These are phyloP conservation scores for Calypte anna DNA, from an alignment of 2,113 vertebrate genomes.

Conservation along the genomic window DNA sequence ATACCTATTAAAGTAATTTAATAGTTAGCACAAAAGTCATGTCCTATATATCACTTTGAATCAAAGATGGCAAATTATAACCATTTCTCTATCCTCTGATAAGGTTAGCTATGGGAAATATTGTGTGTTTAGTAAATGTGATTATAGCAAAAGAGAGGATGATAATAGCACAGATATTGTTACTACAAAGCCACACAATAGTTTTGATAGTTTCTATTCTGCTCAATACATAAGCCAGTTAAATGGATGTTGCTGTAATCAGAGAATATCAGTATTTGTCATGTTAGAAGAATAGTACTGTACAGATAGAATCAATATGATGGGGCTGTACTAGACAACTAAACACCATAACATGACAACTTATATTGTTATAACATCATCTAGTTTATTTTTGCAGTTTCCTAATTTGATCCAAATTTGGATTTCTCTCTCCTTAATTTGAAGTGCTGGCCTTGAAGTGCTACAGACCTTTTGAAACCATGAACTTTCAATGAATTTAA, in stretches of 20 bases:
- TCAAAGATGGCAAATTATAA: background rate
- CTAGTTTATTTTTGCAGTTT: background rate
- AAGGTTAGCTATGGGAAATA: background rate
- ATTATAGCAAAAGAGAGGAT: background rate
- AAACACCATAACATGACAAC: background rate
- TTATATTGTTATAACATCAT: background rate
- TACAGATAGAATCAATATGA: background rate
- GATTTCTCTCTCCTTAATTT: background rate
- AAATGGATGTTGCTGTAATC: background rate
- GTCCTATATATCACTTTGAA: background rate
- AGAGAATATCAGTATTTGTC: background rate
- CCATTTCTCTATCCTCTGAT: background rate
- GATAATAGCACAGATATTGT: background rate
- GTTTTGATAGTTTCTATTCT: conserved; percentile 4
- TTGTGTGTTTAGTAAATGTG: background rate
- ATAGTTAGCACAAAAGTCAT: background rate
- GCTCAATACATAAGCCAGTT: background rate
- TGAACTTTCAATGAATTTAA: background rate
- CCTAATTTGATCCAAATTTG: background rate
- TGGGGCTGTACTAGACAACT: background rate
- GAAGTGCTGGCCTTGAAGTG: background rate
- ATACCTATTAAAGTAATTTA: background rate
- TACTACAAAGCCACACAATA: background rate
- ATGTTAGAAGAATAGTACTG: background rate
- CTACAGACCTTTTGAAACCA: background rate